These are phyloP conservation scores for Oreochromis niloticus DNA, from an alignment of 2,113 vertebrate species.

Conservation along the genomic window DNA sequence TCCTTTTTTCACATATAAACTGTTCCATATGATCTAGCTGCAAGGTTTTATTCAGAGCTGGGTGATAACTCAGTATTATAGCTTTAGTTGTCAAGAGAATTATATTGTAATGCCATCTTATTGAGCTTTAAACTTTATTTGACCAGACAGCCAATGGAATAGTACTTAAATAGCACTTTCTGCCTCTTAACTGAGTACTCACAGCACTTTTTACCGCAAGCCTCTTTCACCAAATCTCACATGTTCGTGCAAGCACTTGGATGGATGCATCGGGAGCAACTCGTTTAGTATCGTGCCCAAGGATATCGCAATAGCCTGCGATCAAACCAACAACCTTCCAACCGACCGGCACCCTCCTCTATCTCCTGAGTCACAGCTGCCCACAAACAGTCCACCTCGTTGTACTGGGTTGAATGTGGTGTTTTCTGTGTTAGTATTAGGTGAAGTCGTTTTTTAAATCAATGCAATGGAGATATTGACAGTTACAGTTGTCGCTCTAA, in stretches of 20 bases:
- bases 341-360: rapidly evolving
- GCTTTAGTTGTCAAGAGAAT: background rate
- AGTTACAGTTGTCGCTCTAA: background rate
- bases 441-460: background rate
- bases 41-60: background rate
- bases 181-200: background rate
- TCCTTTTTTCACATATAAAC: background rate
- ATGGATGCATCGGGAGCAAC: background rate
- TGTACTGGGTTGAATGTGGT: background rate
- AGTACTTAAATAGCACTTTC: background rate
- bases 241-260: background rate
- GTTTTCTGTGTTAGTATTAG: background rate
- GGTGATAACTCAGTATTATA: background rate
- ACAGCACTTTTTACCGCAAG: background rate
- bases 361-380: background rate
- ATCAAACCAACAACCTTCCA: background rate
- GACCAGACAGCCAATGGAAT: background rate
- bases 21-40: background rate
- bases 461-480: background rate
- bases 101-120: background rate
- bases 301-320: background rate
- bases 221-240: rapidly evolving
- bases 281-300: background rate
- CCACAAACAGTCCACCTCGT: background rate
- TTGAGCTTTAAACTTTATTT: background rate